A percentile compares a stretch with the other conserved stretches of the same genome.
Evolutionary conservation across 2,113 vertebrate species (phyloP).

Genomic region (Melanotaenia duboulayi): DNA sequence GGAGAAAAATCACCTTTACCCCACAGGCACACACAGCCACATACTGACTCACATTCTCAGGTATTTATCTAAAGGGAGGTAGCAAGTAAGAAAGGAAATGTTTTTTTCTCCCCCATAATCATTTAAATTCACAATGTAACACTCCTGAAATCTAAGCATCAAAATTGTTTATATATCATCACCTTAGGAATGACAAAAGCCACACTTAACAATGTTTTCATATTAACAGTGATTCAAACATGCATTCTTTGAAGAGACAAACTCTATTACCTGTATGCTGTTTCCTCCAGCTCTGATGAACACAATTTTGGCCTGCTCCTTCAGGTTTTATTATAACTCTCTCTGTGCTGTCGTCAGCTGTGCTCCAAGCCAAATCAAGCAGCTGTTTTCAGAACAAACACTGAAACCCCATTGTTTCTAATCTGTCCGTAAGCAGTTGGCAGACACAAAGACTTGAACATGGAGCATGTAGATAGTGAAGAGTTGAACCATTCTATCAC

Average conservation of each 20-base stretch:
- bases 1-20: constrained; percentile 21
- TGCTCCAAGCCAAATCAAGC: constrained; percentile 3
- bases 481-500: not conserved
- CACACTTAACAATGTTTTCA: not conserved
- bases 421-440: not conserved
- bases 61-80: constrained; percentile 59
- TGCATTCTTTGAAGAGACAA: not conserved
- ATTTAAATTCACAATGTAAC: no score
- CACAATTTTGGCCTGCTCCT: not conserved
- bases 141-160: not conserved
- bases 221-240: not conserved
- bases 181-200: not conserved
- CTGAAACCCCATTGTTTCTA: constrained; percentile 3
- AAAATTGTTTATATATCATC: not conserved
- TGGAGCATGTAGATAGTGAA: constrained; percentile 5
- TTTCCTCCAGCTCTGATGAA: constrained; percentile 3
- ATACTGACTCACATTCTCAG: constrained; percentile 23
- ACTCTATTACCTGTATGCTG: not conserved
- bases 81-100: not conserved
- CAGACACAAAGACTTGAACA: constrained; percentile 3
- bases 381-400: constrained; percentile 9
- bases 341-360: not conserved
- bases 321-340: not conserved
- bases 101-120: no score
- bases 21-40: constrained; percentile 9